Evolutionary conservation across 2,113 vertebrate species (phyloP).

Genomic region (Channa maculata): DNA sequence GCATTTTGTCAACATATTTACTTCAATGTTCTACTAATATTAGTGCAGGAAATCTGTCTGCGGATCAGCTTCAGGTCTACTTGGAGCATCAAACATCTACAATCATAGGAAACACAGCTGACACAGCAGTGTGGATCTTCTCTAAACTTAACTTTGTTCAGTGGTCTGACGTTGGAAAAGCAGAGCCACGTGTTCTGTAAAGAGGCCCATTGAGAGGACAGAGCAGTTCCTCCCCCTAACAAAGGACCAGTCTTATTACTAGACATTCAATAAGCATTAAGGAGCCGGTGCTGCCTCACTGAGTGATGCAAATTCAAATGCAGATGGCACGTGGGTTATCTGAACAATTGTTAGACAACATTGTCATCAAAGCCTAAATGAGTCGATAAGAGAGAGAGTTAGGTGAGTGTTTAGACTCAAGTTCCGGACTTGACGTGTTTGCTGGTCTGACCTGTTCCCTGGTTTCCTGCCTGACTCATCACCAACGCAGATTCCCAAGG

Average conservation of each 20-base stretch:
- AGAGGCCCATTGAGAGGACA: neutral
- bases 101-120: neutral
- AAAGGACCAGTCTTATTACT: neutral
- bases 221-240: neutral
- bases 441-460: slow-evolving; percentile 8
- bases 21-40: too few relatives aligned
- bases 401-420: neutral
- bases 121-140: neutral
- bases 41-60: too few relatives aligned
- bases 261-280: neutral
- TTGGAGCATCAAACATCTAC: too few relatives aligned
- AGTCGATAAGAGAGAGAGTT: slow-evolving; percentile 8
- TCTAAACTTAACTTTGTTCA: neutral
- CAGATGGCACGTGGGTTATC: slow-evolving; percentile 37
- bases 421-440: neutral
- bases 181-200: slow-evolving; percentile 15
- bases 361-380: slow-evolving; percentile 17
- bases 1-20: too few relatives aligned
- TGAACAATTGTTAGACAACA: neutral
- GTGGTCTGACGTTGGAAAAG: slow-evolving; percentile 31
- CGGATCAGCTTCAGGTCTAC: too few relatives aligned
- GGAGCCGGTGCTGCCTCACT: neutral
- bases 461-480: neutral
- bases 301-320: slow-evolving; percentile 20
- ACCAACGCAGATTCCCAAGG: neutral